Evolutionary conservation across 2,888 invertebrate genomes (phyloP).

Genomic region (Shargacucullia verbasci): DNA sequence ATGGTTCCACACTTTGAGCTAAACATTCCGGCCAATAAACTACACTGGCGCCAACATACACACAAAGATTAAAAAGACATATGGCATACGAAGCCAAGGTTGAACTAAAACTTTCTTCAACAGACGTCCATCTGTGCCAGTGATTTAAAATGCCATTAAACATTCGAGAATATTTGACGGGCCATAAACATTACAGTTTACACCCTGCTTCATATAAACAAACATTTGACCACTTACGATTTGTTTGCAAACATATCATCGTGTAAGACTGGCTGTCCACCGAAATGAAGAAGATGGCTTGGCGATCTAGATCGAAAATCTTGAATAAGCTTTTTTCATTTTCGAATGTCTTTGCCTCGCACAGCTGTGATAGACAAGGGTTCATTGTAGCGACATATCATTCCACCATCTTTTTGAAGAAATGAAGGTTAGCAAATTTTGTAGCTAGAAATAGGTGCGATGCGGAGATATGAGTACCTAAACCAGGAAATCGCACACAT

Average conservation of each 20-base stretch:
- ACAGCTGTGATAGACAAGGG: too few relatives aligned
- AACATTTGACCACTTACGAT: constrained; percentile 45
- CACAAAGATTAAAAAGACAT: not conserved
- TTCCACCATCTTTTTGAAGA: too few relatives aligned
- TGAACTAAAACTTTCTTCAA: constrained; percentile 7
- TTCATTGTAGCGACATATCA: too few relatives aligned
- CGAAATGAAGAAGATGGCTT: too few relatives aligned
- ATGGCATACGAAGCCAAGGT: constrained; percentile 15
- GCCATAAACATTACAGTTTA: constrained; percentile 28
- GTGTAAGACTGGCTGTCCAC: not conserved
- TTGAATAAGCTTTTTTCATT: too few relatives aligned
- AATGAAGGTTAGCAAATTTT: too few relatives aligned
- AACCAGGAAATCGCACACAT: too few relatives aligned
- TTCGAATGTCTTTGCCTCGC: too few relatives aligned
- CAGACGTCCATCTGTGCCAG: constrained; percentile 16
- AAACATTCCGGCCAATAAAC: not conserved
- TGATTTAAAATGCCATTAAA: constrained; percentile 41
- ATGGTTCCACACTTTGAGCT: not conserved
- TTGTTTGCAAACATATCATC: constrained; percentile 24
- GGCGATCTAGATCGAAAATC: too few relatives aligned
- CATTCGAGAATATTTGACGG: constrained; percentile 31
- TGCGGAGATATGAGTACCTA: too few relatives aligned
- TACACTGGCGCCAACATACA: not conserved
- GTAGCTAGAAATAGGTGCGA: too few relatives aligned
- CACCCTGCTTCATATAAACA: constrained; percentile 31